Conservation (phyloP, 2,113 vertebrate species). For the Rhizomys pruinosus region DNA sequence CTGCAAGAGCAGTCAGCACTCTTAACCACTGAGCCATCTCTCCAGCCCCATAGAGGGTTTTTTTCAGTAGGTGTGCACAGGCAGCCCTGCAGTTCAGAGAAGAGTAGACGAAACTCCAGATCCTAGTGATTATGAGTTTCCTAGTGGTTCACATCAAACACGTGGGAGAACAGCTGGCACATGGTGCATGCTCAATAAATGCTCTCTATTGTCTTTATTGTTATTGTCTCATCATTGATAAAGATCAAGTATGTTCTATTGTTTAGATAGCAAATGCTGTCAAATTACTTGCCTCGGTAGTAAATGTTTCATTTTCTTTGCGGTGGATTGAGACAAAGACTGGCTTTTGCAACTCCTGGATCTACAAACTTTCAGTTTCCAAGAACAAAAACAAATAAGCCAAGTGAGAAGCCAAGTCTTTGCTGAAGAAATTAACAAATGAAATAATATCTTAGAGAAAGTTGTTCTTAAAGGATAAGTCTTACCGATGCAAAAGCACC, state of each 20-base stretch:
- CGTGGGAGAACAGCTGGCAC: not conserved
- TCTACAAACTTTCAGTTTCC: not conserved
- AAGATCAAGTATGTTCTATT: not conserved
- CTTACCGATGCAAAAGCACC: too few species aligned
- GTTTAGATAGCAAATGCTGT: not conserved
- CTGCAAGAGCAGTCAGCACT: too few species aligned
- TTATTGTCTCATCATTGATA: not conserved
- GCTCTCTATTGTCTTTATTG: not conserved
- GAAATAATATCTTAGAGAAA: slow-evolving; percentile 15
- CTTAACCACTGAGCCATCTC: too few species aligned
- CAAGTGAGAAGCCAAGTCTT: not conserved
- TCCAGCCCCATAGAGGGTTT: not conserved
- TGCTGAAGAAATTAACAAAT: not conserved
- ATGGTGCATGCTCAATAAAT: not conserved
- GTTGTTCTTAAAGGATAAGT: not conserved
- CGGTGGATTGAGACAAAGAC: not conserved
- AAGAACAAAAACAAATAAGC: slow-evolving; percentile 27
- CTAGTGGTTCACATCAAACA: not conserved
- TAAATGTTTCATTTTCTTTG: not conserved
- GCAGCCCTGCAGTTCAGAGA: not conserved
- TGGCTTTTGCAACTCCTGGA: not conserved
- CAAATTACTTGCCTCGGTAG: not conserved
- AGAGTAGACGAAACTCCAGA: not conserved
- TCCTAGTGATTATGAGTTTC: not conserved
- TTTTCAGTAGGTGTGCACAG: not conserved